A percentile compares a stretch with the other conserved stretches of the same genome.
Evolutionary conservation across 2,888 invertebrate species (phyloP).

Genomic region (Leuctra nigra): DNA sequence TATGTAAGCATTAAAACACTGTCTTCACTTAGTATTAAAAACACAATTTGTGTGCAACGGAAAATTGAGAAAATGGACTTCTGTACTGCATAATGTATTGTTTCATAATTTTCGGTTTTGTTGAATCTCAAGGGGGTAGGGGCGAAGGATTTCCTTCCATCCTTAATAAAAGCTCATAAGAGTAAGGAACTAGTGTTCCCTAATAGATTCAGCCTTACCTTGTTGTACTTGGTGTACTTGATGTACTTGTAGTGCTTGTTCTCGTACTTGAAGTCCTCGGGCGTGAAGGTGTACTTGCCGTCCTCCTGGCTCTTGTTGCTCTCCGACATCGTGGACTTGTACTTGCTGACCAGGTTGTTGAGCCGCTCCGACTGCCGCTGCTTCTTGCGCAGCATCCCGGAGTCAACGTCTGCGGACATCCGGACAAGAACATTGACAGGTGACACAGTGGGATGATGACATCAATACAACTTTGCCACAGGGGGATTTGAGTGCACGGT

Average conservation of each 20-base stretch:
- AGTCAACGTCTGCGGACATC: conserved; percentile 24
- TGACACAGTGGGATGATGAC: background rate
- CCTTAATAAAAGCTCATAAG: no score
- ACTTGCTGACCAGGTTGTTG: conserved; percentile 55
- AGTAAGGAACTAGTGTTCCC: no score
- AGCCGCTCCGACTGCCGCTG: conserved; percentile 53
- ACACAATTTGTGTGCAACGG: no score
- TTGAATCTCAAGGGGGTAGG: no score
- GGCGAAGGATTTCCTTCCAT: no score
- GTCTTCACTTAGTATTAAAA: no score
- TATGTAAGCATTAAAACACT: no score
- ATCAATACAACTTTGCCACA: no score
- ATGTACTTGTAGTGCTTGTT: conserved; percentile 74
- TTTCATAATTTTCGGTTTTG: no score
- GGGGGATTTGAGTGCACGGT: background rate
- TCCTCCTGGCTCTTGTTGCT: conserved; percentile 27
- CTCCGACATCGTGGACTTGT: conserved; percentile 49
- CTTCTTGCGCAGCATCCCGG: conserved; percentile 40
- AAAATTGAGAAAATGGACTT: no score
- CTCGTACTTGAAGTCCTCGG: conserved; percentile 69
- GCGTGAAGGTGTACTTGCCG: conserved; percentile 54
- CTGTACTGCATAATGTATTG: no score
- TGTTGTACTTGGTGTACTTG: conserved; percentile 64
- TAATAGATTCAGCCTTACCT: conserved; percentile 39
- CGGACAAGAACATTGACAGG: background rate